Evolutionary conservation across 2,797 vertebrate genomes (phyloP), one percentile per base, ranked within the genome.

Genomic region (Schizothorax lantsangensis): DNA sequence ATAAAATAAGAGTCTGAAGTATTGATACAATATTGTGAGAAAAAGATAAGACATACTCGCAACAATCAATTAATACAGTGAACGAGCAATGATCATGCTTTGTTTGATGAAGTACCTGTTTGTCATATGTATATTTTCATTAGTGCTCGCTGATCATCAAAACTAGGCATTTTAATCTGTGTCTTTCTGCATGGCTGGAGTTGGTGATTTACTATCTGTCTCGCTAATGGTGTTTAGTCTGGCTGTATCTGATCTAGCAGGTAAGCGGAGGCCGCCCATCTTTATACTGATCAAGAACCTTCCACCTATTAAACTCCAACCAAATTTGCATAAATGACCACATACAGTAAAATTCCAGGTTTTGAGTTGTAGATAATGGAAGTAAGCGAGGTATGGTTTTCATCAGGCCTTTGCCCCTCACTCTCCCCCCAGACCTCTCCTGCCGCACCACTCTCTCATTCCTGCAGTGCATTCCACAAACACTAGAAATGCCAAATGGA

Each of bases 121-220:
- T 66, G 6, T 66, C 15, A 3, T 17, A 33, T 66, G 64, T 17
- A 33, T 33, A 30, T 17, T 66, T 66, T 17, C 6, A 66, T 66
- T 66, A 33, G 14, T 30, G 11, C 64, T 33, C 6, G 1, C 64
- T 33, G 17, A 33, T 66, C 26, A 66, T 33, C 17, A 19, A 38
- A 69, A 38, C 8, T 8, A 38, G 17, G 8, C 7, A 0, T 38
- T 69, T 30, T 40, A 73, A 83, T 43, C 36, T 21, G 30, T 30
- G 30, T 38, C 84, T 88, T 87, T 89, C 85, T 91, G 59, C 54
- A 47, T 68, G 66, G 85, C 83, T 81, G 26, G 78, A 83, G 71
- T 90, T 84, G 84, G 88, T 90, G 83, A 91, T 91, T 85, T 86
- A 79, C 81, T 78, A 15, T 84, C 88, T 75, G 66, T 64, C 66